Conservation (phyloP, 2,113 vertebrate genomes). For the Anoura caudifer region DNA sequence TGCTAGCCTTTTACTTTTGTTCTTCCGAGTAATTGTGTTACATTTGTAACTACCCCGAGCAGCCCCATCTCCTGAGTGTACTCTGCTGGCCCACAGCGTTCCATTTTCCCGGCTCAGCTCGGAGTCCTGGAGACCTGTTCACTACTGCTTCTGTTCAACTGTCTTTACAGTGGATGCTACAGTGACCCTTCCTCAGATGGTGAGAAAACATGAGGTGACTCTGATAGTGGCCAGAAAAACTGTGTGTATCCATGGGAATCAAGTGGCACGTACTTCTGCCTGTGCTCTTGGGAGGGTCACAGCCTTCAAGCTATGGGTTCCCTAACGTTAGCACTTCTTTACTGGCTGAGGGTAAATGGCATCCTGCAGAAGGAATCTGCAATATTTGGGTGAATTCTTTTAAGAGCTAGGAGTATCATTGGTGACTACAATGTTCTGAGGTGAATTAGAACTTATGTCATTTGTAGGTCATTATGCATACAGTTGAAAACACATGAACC, state of each 20-base stretch:
- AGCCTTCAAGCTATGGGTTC: neutral
- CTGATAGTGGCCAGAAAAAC: neutral
- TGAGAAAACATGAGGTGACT: neutral
- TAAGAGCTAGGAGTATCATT: neutral
- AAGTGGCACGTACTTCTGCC: rapidly evolving
- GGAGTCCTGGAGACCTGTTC: neutral
- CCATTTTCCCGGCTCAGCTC: neutral
- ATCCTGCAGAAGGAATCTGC: neutral
- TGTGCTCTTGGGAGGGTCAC: neutral
- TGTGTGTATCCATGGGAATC: neutral
- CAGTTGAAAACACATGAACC: neutral
- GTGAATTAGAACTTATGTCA: neutral
- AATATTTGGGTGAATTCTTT: neutral
- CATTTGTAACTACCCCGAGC: conserved; percentile 25
- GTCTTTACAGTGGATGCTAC: neutral
- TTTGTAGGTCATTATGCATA: neutral
- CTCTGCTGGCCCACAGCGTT: neutral
- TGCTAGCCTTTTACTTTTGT: conserved; percentile 44
- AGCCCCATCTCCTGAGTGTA: neutral
- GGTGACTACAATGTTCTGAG: neutral
- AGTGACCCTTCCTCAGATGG: neutral
- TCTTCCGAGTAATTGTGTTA: conserved; percentile 7
- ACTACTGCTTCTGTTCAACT: neutral
- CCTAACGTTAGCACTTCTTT: neutral
- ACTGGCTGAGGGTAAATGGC: neutral